Percentiles rank a stretch among this genome's conserved stretches.
phyloP scores from a whole-genome alignment of 2,888 invertebrate species.

The Panopea generosa region DNA sequence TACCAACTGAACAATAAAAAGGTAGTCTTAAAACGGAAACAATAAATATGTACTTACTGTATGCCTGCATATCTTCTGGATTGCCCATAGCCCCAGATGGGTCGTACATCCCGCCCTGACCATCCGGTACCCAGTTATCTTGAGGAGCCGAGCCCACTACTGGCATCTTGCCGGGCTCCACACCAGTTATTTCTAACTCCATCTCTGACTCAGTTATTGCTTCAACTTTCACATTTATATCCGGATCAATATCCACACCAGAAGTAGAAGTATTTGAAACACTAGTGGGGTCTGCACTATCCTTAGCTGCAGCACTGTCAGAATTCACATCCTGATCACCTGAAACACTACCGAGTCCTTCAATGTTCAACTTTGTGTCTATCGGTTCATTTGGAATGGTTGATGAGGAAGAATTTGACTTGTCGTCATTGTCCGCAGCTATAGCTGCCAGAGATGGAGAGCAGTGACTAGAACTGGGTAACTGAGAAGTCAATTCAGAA shows the following conservation, averaged over 20 bases:
- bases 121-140: slow-evolving; percentile 20
- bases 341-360: slow-evolving; percentile 31
- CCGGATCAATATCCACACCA: slow-evolving; percentile 14
- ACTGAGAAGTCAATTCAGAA: background rate
- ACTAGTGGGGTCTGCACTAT: background rate
- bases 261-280: background rate
- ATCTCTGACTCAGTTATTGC: slow-evolving; percentile 50
- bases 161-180: slow-evolving; percentile 35
- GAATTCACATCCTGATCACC: background rate
- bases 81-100: slow-evolving; percentile 33
- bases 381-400: slow-evolving; percentile 33
- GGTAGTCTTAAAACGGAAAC: too few relatives aligned
- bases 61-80: slow-evolving; percentile 38
- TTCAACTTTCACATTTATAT: slow-evolving; percentile 45
- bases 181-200: slow-evolving; percentile 56
- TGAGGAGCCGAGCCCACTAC: slow-evolving; percentile 16
- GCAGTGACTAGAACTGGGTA: slow-evolving; percentile 36
- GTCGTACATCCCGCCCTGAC: slow-evolving; percentile 14
- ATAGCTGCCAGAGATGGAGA: slow-evolving; percentile 18
- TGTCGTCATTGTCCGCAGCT: slow-evolving; percentile 33
- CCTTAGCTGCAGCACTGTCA: background rate
- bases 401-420: slow-evolving; percentile 38
- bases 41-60: slow-evolving; percentile 46
- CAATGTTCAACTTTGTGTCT: slow-evolving; percentile 36
- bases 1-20: too few relatives aligned